Evolutionary conservation across 2,888 invertebrate species (phyloP), one percentile per base, ranked within the genome.

Genomic region (Crematogaster levior): DNA sequence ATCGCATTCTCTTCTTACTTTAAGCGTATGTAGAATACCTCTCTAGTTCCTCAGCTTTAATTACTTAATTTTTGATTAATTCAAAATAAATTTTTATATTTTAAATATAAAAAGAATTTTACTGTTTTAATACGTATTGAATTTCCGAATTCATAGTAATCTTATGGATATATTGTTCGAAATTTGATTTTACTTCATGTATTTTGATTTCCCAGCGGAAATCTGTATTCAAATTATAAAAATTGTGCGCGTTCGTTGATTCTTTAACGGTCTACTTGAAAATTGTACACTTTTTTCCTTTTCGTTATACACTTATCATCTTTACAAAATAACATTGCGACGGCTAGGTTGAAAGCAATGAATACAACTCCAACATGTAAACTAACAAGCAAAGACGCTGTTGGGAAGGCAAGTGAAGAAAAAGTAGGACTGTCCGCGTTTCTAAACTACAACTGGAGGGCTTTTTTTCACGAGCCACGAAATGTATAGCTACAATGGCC

Each of bases 371-470:
- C 7, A 34, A 27, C 40, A 34, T 40, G 43, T 66, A 37, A 27
- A 18, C 27, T n/a, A n/a, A n/a, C 18, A 37, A 75, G 68, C 18
- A 18, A 82, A 77, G 60, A 30, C 21, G 68, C 66, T 37, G 79
- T 51, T 80, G 74, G 46, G 56, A 75, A 81, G 43, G 79, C 73
- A 48, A 58, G 53, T 48, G 60, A 60, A 61, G 66, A 83, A 83
- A 86, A 82, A 80, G 68, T 77, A 68, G 63, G 46, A 48, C n/a
- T 65, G 30, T 48, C 30, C 24, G 60, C 27, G 80, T 81, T 85
- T 84, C 83, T 81, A 83, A 85, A 74, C 83, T 77, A 61, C 43
- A 66, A 81, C 85, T 85, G 72, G 58, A 63, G 83, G 83, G 72
- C 56, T 82, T 85, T 86, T 75, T 81, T 65, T 77, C 53, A 63